These are phyloP conservation scores for Caenorhabditis virilis DNA, from an alignment of 2,888 invertebrate genomes.

Conservation along the genomic window DNA sequence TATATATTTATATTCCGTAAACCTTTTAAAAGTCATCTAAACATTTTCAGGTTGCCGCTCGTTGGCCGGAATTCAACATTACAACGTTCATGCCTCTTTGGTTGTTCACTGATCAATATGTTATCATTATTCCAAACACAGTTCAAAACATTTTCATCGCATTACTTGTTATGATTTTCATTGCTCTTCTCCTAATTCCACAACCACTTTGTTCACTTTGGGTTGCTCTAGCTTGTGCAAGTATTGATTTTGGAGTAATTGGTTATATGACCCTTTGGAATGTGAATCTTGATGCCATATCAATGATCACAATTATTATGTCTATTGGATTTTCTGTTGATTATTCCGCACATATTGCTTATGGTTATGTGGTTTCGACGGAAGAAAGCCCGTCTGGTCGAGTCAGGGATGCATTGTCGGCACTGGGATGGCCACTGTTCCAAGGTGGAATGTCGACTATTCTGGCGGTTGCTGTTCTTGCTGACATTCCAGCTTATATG, in stretches of 20 bases:
- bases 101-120: conserved; percentile 69
- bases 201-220: conserved; percentile 85
- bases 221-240: conserved; percentile 92
- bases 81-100: conserved; percentile 69
- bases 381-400: conserved; percentile 46
- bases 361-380: conserved; percentile 66
- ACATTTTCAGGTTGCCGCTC: conserved; percentile 38
- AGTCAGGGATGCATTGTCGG: conserved; percentile 84
- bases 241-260: conserved; percentile 89
- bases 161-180: conserved; percentile 83
- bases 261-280: conserved; percentile 96
- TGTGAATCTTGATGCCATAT: conserved; percentile 82
- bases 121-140: conserved; percentile 68
- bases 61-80: conserved; percentile 64
- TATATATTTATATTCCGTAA: conserved; percentile 12
- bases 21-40: too few relatives aligned
- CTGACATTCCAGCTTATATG: conserved; percentile 89
- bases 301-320: conserved; percentile 80
- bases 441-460: conserved; percentile 83
- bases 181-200: conserved; percentile 89
- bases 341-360: conserved; percentile 78
- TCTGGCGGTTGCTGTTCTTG: conserved; percentile 82
- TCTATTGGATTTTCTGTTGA: conserved; percentile 95
- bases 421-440: conserved; percentile 85
- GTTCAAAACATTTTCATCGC: conserved; percentile 67